Evolutionary conservation across 1,140 invertebrate species (phyloP), one percentile per base, ranked within the genome.

Genomic region (Panulirus ornatus): DNA sequence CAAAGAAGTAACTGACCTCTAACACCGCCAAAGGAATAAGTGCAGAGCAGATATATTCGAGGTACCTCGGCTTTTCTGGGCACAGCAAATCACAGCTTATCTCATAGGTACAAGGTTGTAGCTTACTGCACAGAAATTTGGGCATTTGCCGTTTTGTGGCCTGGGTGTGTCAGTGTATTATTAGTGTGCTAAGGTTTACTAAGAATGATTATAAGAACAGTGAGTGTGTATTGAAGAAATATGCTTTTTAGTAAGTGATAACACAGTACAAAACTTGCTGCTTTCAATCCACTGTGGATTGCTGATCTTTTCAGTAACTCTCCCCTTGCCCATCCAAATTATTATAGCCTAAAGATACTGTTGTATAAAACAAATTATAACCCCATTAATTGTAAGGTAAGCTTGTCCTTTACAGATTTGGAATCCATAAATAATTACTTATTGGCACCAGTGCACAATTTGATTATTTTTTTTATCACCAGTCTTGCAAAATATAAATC

Each of bases 11-110:
- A 88, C 54, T 38, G 66, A 73, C 51, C 58, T 88, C 54, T 66
- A 88, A 78, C 85, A 88, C 36, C 85, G 58, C 51, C 85, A 78
- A 51, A 70, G 85, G 85, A 70, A 81, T 88, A 88, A 88, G 85
- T 88, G 54, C 85, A 66, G 85, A 81, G 75, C 85, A 51, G 71
- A 88, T 79, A 66, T 79, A 63, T 88, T 88, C 36, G 76, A 88
- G 85, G 85, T 88, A 88, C 85, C 58, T 63, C 34, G 66, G 51
- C 75, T 79, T 88, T 88, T 38, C 36, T 78, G 40, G 75, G 40
- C 75, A 88, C 75, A 78, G 27, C 76, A 70, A 44, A 88, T 51
- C 85, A 88, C 85, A 66, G 73, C 73, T 81, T 88, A 30, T 66
- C n/a, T 66, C 16, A 66, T 66, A 40, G 38, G 58, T 84, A 19